phyloP scores from a whole-genome alignment of 2,113 vertebrate genomes.

The Promerops cafer region DNA sequence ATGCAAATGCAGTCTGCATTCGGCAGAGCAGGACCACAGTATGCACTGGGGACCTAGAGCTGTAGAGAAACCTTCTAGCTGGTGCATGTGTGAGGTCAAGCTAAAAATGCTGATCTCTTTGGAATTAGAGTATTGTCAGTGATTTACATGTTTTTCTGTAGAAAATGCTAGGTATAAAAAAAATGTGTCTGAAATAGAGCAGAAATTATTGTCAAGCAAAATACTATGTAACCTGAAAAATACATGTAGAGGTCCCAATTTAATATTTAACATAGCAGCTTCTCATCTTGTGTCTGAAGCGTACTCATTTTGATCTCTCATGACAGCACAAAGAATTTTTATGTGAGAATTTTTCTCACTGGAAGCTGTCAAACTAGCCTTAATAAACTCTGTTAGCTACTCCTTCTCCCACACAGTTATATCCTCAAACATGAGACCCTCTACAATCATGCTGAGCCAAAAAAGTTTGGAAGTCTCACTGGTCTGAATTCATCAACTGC shows the following conservation, averaged over 20 bases:
- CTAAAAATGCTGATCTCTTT: not conserved
- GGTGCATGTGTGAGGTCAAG: not conserved
- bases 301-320: not conserved
- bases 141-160: not conserved
- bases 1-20: not conserved
- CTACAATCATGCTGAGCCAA: not conserved
- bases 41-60: not conserved
- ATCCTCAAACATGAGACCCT: not conserved
- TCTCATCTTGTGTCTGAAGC: not conserved
- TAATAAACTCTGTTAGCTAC: not conserved
- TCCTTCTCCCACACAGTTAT: not conserved
- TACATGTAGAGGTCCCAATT: not conserved
- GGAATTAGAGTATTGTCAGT: not conserved
- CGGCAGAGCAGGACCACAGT: not conserved
- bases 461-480: not conserved
- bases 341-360: not conserved
- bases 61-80: not conserved
- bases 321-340: not conserved
- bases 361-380: not conserved
- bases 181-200: not conserved
- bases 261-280: not conserved
- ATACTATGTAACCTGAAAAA: not conserved
- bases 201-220: not conserved
- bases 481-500: not conserved
- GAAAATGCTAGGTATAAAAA: not conserved